Percentiles rank a stretch among this genome's conserved stretches.
Conservation (phyloP, 2,888 invertebrate species). For the Falcaria lacertinaria region DNA sequence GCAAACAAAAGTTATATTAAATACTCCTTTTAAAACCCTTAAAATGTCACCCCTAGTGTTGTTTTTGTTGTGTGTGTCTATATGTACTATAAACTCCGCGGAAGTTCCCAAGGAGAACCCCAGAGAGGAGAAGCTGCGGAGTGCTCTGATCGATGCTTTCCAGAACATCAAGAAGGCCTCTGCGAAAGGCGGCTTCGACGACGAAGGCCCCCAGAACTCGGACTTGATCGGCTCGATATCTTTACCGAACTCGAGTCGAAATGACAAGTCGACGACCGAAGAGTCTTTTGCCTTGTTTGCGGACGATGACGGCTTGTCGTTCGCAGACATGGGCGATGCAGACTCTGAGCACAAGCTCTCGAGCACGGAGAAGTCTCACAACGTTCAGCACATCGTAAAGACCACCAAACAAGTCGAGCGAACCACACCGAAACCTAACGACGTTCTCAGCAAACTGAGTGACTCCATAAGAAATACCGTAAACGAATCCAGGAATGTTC, state of each 20-base stretch:
- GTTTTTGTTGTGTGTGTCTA: slow-evolving; percentile 51
- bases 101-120: slow-evolving; percentile 52
- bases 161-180: slow-evolving; percentile 69
- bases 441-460: slow-evolving; percentile 49
- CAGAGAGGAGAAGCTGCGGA: slow-evolving; percentile 65
- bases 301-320: slow-evolving; percentile 65
- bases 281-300: slow-evolving; percentile 60
- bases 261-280: slow-evolving; percentile 40
- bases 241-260: slow-evolving; percentile 27
- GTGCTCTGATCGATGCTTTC: slow-evolving; percentile 69
- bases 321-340: slow-evolving; percentile 53
- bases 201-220: slow-evolving; percentile 45
- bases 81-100: slow-evolving; percentile 39
- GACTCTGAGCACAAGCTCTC: slow-evolving; percentile 40
- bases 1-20: slow-evolving; percentile 20
- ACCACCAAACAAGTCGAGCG: slow-evolving; percentile 46
- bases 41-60: slow-evolving; percentile 62
- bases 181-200: slow-evolving; percentile 58
- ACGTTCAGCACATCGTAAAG: slow-evolving; percentile 70
- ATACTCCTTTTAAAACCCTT: slow-evolving; percentile 8
- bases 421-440: slow-evolving; percentile 48
- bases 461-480: slow-evolving; percentile 56
- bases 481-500: slow-evolving; percentile 55
- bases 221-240: slow-evolving; percentile 58
- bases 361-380: slow-evolving; percentile 65